phyloP scores from a whole-genome alignment of 2,888 invertebrate species.

The Calameuta filiformis region DNA sequence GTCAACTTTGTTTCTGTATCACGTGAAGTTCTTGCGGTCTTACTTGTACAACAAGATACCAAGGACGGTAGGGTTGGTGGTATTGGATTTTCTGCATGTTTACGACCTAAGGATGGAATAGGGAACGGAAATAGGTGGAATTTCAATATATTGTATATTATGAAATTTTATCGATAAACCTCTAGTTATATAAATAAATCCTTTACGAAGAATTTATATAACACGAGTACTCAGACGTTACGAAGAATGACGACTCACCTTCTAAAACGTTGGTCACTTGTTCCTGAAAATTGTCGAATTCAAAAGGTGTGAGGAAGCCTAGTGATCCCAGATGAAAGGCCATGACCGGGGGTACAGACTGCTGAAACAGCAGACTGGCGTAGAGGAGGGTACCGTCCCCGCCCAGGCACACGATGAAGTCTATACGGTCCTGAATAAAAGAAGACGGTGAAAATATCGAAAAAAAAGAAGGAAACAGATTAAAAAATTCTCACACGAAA shows the following conservation, averaged over 20 bases:
- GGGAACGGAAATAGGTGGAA: background rate
- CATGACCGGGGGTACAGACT: conserved; percentile 98
- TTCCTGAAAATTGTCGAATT: conserved; percentile 93
- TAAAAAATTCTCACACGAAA: background rate
- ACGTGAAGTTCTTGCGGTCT: background rate
- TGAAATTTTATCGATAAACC: background rate
- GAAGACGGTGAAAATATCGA: background rate
- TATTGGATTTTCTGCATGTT: background rate
- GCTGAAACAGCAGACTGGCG: conserved; percentile 91
- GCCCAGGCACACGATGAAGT: conserved; percentile 95
- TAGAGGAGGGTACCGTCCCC: conserved; percentile 97
- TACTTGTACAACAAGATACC: background rate
- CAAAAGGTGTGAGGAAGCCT: conserved; percentile 96
- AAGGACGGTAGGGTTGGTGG: background rate
- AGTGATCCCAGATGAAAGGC: conserved; percentile 97
- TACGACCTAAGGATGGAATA: background rate
- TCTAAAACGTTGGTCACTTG: conserved; percentile 94
- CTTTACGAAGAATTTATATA: background rate
- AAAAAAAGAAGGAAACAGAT: background rate
- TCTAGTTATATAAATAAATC: background rate
- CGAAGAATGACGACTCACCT: conserved; percentile 69
- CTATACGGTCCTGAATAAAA: conserved; percentile 83
- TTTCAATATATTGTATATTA: background rate
- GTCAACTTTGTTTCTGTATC: background rate
- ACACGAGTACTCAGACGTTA: background rate